These are phyloP conservation scores for Melinopterus prodromus DNA, from an alignment of 2,888 invertebrate species.

Conservation along the genomic window DNA sequence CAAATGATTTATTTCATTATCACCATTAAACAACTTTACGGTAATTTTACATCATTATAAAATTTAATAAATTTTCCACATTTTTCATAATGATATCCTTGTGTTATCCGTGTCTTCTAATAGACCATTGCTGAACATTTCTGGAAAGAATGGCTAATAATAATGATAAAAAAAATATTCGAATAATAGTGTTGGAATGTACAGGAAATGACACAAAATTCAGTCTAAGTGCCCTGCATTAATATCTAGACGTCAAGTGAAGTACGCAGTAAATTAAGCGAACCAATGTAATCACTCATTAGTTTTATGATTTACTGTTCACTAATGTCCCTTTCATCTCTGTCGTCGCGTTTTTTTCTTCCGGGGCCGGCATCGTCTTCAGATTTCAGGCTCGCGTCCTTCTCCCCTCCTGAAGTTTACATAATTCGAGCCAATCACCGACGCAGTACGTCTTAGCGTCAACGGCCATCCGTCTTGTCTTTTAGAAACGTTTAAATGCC, in stretches of 20 bases:
- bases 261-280: conserved; percentile 50
- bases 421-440: conserved; percentile 60
- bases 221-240: conserved; percentile 18
- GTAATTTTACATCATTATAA: too few relatives aligned
- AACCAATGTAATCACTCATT: conserved; percentile 51
- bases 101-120: too few relatives aligned
- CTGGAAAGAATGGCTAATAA: not conserved
- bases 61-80: too few relatives aligned
- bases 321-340: conserved; percentile 17
- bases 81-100: too few relatives aligned
- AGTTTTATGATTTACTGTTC: conserved; percentile 53
- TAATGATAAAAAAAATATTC: not conserved
- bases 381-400: not conserved
- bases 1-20: too few relatives aligned
- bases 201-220: conserved; percentile 20
- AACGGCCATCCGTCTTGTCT: conserved; percentile 56
- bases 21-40: too few relatives aligned
- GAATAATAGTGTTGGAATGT: not conserved
- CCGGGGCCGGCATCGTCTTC: not conserved
- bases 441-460: conserved; percentile 55
- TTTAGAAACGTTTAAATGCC: conserved; percentile 57
- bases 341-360: conserved; percentile 28
- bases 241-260: conserved; percentile 13
- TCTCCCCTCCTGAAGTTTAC: conserved; percentile 45
- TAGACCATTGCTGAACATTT: too few relatives aligned